These are phyloP conservation scores for Agriotes lineatus DNA, from an alignment of 2,888 invertebrate species.

Conservation along the genomic window DNA sequence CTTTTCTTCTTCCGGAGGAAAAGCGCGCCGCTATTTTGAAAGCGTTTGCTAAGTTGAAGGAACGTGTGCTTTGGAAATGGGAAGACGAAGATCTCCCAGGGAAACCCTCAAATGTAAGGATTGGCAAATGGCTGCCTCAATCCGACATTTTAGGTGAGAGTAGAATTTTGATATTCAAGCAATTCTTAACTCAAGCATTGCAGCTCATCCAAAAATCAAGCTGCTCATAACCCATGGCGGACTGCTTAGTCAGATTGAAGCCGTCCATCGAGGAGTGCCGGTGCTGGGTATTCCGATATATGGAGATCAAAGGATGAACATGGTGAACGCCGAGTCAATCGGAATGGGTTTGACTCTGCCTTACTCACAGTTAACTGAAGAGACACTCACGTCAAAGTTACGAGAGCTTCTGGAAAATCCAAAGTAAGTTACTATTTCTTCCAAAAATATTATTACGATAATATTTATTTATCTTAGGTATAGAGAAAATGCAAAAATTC, in stretches of 20 bases:
- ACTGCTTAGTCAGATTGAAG: conserved; percentile 36
- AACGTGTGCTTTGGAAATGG: no score
- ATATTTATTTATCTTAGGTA: no score
- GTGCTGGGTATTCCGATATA: conserved; percentile 10
- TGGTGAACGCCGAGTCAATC: not conserved
- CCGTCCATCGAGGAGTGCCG: not conserved
- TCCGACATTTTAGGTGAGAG: conserved; percentile 36
- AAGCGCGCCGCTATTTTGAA: no score
- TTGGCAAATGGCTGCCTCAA: conserved; percentile 40
- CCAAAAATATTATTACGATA: no score
- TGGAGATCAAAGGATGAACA: not conserved
- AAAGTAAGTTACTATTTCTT: not conserved
- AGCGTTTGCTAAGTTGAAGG: no score
- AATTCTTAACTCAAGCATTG: not conserved
- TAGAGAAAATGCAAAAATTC: conserved; percentile 46
- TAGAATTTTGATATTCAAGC: not conserved
- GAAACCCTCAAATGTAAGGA: conserved; percentile 29
- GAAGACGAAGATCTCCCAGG: conserved; percentile 4
- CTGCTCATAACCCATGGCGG: not conserved
- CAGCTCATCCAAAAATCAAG: conserved; percentile 53
- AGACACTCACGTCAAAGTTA: not conserved
- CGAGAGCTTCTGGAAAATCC: conserved; percentile 1
- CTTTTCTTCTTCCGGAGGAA: conserved; percentile 60
- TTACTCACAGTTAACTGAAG: not conserved
- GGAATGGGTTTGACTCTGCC: no score